Base-by-base conservation (phyloP, 2,888 invertebrate species). In the Scaptomyza parva region DNA sequence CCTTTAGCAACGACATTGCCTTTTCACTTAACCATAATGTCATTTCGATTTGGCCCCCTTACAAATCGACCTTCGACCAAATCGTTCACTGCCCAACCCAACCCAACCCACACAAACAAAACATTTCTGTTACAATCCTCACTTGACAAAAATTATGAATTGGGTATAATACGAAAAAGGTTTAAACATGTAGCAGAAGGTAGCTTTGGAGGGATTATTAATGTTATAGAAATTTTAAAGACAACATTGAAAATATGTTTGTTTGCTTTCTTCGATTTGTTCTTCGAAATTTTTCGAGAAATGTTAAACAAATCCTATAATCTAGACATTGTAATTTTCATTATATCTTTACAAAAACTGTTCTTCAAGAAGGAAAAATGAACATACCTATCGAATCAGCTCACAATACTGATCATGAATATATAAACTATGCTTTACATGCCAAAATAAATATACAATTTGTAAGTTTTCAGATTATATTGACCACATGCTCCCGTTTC, bases 1-100 rank as follows among this genome's bases (percentile, higher is more conserved):
- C 81, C 81, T 58, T 45, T 35, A 53, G 60, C 59, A 52, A 67
- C 54, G 48, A 40, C 26, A 50, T 54, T 47, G 64, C 62, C 70
- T 66, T 77, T 86, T 75, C 70, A 76, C 70, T 85, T 79, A 72
- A 52, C 63, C 63, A 62, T 52, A 84, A 84, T 86, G 76, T 69
- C 82, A 58, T 72, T 88, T 81, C 78, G 66, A 75, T 75, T 86
- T 78, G 72, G 45, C 50, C 63, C 48, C 69, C 37, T 52, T 44
- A 57, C 68, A 55, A 72, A 66, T 66, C 55, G 57, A 18, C 43
- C 60, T 39, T 45, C 57, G 35, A 60, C 65, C 48, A 76, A 35
- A 71, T 43, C 52, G 44, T 57, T 41, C 22, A 40, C 26, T n/a
- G 14, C 24, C 14, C 17, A 35, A 35, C 35, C 22, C n/a, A 37